phyloP scores from a whole-genome alignment of 2,797 vertebrate genomes.

The Morus bassanus region DNA sequence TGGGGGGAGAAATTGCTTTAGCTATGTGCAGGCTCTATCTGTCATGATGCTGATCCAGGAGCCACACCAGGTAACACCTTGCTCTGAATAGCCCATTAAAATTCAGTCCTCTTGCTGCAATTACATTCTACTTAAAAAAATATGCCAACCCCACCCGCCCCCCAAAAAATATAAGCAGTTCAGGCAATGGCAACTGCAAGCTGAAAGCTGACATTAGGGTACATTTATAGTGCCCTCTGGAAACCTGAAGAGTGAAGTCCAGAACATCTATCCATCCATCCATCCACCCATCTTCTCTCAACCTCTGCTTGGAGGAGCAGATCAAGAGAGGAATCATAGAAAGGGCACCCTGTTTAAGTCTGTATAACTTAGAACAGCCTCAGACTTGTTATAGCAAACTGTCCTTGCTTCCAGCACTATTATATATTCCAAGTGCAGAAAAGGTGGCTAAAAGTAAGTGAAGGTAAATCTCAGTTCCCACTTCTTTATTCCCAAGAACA shows the following conservation, averaged over 20 bases:
- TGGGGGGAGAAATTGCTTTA: not conserved
- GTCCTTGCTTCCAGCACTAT: not conserved
- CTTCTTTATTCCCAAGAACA: not conserved
- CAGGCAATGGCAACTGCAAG: not conserved
- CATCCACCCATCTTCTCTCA: not conserved
- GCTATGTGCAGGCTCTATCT: not conserved
- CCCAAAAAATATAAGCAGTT: not conserved
- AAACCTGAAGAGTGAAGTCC: not conserved
- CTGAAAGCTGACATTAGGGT: not conserved
- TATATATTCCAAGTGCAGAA: not conserved
- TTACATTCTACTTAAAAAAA: not conserved
- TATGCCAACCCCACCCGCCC: accelerated
- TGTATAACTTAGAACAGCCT: not conserved
- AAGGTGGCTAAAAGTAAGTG: not conserved
- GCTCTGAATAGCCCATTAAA: not conserved
- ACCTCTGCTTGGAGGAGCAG: not conserved
- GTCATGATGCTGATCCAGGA: not conserved
- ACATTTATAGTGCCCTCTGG: not conserved
- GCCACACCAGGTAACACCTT: not conserved
- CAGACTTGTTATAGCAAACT: not conserved
- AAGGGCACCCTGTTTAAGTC: not conserved
- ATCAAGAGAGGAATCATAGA: not conserved
- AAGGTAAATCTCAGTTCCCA: not conserved
- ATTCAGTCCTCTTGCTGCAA: not conserved
- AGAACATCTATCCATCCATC: not conserved